Conservation (phyloP, 2,797 vertebrate species). For the Taeniopygia guttata region DNA sequence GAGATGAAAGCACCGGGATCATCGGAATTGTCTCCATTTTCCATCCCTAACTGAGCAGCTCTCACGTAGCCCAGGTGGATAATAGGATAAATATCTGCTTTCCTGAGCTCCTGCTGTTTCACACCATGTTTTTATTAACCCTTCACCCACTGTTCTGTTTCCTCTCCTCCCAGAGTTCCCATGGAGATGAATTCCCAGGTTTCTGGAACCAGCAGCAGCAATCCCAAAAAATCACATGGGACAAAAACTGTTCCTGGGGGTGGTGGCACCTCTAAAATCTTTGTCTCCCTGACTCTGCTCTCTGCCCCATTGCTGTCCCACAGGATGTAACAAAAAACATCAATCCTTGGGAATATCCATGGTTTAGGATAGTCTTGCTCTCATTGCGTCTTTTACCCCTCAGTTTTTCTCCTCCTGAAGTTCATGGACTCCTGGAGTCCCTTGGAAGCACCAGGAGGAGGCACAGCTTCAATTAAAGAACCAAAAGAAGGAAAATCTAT, state of each 20-base stretch:
- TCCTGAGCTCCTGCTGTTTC: constrained; percentile 41
- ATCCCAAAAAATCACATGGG: background rate
- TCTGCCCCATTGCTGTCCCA: background rate
- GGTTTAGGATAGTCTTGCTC: background rate
- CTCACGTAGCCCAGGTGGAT: constrained; percentile 14
- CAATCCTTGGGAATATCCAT: rapidly evolving
- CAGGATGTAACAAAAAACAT: background rate
- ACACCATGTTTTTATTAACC: constrained; percentile 7
- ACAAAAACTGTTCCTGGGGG: background rate
- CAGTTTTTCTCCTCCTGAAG: background rate
- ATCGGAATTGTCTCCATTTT: background rate
- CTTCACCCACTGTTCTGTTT: constrained; percentile 28
- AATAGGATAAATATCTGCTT: constrained; percentile 21
- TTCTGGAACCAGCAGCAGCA: background rate
- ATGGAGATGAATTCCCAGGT: constrained; percentile 17
- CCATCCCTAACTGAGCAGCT: constrained; percentile 40
- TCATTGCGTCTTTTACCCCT: background rate
- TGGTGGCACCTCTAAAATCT: background rate
- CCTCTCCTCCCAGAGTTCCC: constrained; percentile 1
- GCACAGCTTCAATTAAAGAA: background rate
- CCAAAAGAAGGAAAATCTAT: background rate
- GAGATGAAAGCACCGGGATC: background rate
- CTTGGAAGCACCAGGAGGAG: background rate
- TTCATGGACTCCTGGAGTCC: rapidly evolving
- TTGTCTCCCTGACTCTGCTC: background rate